Evolutionary conservation across 1,140 invertebrate genomes (phyloP), one percentile per base, ranked within the genome.

Genomic region (Drosophila funebris): DNA sequence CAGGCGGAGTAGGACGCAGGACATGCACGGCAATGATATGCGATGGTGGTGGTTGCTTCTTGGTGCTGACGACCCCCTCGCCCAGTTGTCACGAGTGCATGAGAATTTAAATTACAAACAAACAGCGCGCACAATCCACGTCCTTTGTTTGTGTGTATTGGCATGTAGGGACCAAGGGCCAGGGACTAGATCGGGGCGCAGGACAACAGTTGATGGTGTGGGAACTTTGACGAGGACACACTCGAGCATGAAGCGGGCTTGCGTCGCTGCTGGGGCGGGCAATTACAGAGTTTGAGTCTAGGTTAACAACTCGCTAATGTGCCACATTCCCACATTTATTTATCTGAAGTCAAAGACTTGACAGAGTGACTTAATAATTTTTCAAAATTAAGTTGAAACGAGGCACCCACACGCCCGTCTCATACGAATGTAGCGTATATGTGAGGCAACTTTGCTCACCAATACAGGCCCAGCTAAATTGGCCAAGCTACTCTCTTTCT

Each of bases 81-180:
- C 22, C 69, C 36, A 20, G 52, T 64, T 39, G 66, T 56, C 31
- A 61, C 54, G 69, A 72, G 71, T 87, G 83, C 69, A 88, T 89
- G 84, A 89, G 83, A 88, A 88, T 88, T 88, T 88, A 77, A 88
- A 88, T 88, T 79, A 77, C 76, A 88, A 79, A 87, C 82, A 83
- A 88, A 77, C 61, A 69, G 57, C 43, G 73, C 68, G 60, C 71
- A 83, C 81, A 84, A 84, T 80, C 73, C 60, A 39, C 57, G 73
- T 58, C 66, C 70, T 72, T 85, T 85, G 81, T 83, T 39, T 56
- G 37, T 39, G 62, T 76, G 63, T 58, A 76, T 72, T 73, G 84
- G 84, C 73, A 88, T 83, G 76, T 33, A 68, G 70, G 70, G 36
- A 43, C 60, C 33, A 74, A 52, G 57, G 54, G 37, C 53, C 27